Base-by-base conservation (phyloP, 2,888 invertebrate genomes). In the Zhengitettix transpicula region DNA sequence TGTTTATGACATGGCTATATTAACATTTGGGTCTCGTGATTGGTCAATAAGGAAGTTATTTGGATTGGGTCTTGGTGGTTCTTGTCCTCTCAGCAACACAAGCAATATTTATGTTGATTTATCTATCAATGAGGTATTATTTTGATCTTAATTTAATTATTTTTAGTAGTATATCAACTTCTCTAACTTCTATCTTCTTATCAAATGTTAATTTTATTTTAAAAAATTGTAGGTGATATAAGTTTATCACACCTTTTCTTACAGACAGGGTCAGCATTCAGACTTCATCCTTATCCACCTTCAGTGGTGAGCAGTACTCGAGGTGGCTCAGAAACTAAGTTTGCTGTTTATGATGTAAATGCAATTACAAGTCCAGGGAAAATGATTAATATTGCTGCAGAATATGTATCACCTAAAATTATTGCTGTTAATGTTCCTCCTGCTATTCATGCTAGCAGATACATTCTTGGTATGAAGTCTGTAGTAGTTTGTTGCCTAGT, bases 21-120 rank as follows among this genome's bases (percentile, higher is more conserved):
- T 69, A 58, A 76, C 85, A 61, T 77, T 77, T 51, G 79, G 64
- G 0, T 74, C 71, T 60, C 72, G 80, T 75, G 87, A 92, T 72
- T 95, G 96, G 89, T 89, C 92, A 10, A 77, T 96, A 61, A 80
- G 86, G 60, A 87, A 85, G 68, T 75, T 96, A 60, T 95, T 95
- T 76, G 94, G 92, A 0, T 86, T 88, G 71, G 87, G 90, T 14
- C 75, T 96, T 17, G 82, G 83, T 65, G 85, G 86, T 44, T 80
- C 83, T 5, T 97, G 97, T 72, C 87, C 89, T 28, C 75, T 96
- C 55, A 86, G 96, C 7, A 77, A 78, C 40, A 76, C 78, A 28
- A 93, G 90, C 68, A 82, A 81, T 66, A 80, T 96, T 58, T 94
- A 86, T 73, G 81, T 96, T 9, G 93, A 94, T 73, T 74, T 84